Evolutionary conservation across 2,797 vertebrate genomes (phyloP), one percentile per base, ranked within the genome.

Genomic region (Eulemur rubriventer): DNA sequence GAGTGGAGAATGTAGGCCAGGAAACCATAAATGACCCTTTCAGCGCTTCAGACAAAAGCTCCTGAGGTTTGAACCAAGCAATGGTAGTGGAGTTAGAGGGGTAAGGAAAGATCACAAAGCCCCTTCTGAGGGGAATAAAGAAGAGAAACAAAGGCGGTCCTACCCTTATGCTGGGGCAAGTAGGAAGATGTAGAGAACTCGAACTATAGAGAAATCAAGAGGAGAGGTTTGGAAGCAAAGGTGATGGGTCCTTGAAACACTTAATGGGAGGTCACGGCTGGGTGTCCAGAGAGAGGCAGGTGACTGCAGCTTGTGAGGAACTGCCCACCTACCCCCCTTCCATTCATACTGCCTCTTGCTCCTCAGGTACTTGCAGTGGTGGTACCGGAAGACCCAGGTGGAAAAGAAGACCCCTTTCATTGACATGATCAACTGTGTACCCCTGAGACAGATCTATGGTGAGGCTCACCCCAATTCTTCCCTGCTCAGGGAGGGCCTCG

Each of bases 401-500:
- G 99, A 99, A 96, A 99, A 99, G 99, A 99, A 99, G 95, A 98
- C 98, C 22, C 99, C 99, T 0, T 99, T 99, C 97, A 99, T 99
- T 5, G 99, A 99, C 95, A 99, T 99, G 98, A 98, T 99, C 72
- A 98, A 98, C 13, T 98, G 98, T 0, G 98, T 99, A 85, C 99
- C 99, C 14, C 98, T 99, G 59, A 99, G 98, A 88, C 99, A 99
- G 98, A 99, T 99, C 97, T 99, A 99, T 0, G 99, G 99, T 99
- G 91, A 98, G 99, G 82, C 30, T 4, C 87, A 48, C 33, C 48
- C 61, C 72, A 17, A 41, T 33, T 78, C 55, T 82, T 48, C 80
- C 46, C 69, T 93, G 57, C 61, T 78, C 38, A 86, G 20, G 11
- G n/a, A 50, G 26, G 61, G 28, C 20, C 20, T 28, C 55, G 12